Conservation (phyloP, 2,113 vertebrate species). For the Ictalurus punctatus region DNA sequence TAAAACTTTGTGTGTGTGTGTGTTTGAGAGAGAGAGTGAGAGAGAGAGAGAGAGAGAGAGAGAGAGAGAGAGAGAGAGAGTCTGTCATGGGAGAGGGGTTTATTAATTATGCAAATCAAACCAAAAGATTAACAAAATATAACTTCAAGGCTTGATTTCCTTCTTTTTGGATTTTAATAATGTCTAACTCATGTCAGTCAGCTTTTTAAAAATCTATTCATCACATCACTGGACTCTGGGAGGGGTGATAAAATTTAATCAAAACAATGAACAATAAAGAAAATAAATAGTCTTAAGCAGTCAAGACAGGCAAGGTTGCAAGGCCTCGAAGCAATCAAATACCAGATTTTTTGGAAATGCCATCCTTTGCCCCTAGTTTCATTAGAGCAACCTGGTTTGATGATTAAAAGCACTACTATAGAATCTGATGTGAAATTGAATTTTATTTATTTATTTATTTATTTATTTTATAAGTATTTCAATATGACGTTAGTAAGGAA, state of each 20-base stretch:
- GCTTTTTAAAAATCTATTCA: constrained; percentile 43
- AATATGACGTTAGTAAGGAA: constrained; percentile 31
- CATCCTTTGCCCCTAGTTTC: constrained; percentile 19
- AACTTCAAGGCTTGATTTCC: background rate
- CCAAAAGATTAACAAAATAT: background rate
- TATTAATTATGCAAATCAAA: constrained; percentile 9
- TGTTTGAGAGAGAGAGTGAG: too few relatives aligned
- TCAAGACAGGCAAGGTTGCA: constrained; percentile 37
- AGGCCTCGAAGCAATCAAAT: constrained; percentile 40
- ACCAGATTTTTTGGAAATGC: constrained; percentile 33
- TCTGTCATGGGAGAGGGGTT: background rate
- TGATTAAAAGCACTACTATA: constrained; percentile 12
- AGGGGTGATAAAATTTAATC: constrained; percentile 61
- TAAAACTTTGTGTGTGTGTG: background rate
- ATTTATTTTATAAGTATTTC: constrained; percentile 6
- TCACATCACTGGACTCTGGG: constrained; percentile 16
- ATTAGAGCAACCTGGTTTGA: constrained; percentile 31
- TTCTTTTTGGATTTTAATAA: constrained; percentile 21
- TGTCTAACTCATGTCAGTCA: constrained; percentile 52
- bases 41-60: background rate
- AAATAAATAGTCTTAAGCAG: constrained; percentile 66
- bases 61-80: background rate
- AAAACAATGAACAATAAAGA: constrained; percentile 65
- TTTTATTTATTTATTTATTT: too few relatives aligned
- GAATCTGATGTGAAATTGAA: constrained; percentile 41